These are phyloP conservation scores for Pseudocheirus occidentalis DNA, from an alignment of 2,797 vertebrate genomes.

Conservation along the genomic window DNA sequence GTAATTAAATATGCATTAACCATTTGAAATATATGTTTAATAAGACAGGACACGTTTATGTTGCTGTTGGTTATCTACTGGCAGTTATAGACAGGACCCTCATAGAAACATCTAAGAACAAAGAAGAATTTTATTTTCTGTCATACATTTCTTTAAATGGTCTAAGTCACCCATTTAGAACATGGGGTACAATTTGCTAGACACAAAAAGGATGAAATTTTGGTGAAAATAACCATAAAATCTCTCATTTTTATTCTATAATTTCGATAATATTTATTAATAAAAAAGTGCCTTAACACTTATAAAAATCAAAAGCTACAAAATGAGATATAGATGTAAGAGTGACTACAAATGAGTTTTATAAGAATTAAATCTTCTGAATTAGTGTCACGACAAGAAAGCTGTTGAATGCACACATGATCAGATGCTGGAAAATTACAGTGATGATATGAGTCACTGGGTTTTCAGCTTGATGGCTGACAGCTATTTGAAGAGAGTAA, in stretches of 20 bases:
- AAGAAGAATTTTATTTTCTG: not conserved
- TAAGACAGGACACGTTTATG: not conserved
- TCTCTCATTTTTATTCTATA: not conserved
- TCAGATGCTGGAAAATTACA: slow-evolving; percentile 24
- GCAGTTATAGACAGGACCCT: not conserved
- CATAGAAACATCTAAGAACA: not conserved
- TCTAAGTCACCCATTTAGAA: not conserved
- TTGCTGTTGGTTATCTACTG: not conserved
- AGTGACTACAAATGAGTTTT: slow-evolving; percentile 28
- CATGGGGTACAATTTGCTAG: not conserved
- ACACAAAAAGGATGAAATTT: not conserved
- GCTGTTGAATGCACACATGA: slow-evolving; percentile 19
- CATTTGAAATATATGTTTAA: not conserved
- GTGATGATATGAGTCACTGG: slow-evolving; percentile 38
- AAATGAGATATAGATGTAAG: slow-evolving; percentile 42
- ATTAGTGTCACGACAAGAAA: slow-evolving; percentile 7
- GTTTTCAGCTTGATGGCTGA: not conserved
- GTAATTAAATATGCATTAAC: not conserved
- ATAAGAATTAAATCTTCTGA: slow-evolving; percentile 56
- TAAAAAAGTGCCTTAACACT: not conserved
- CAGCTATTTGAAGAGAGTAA: slow-evolving; percentile 41
- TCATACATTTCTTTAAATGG: not conserved
- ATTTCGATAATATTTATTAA: not conserved
- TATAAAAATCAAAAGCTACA: slow-evolving; percentile 31
- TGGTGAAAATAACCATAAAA: not conserved